Evolutionary conservation across 2,888 invertebrate species (phyloP).

Genomic region (Ceramica pisi): DNA sequence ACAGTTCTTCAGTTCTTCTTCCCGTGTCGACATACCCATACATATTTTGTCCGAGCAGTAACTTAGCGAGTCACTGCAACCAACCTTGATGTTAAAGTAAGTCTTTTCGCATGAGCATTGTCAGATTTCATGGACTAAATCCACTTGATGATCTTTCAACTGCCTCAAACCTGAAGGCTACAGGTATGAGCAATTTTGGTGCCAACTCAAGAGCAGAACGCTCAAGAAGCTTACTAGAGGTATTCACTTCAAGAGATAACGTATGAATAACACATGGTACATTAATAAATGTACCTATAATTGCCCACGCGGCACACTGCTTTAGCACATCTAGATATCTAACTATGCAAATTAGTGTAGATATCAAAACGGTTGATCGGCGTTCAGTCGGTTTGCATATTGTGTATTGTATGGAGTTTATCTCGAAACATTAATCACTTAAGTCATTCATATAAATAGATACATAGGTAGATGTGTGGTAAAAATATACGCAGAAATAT

Average conservation of each 20-base stretch:
- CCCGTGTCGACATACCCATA: not conserved
- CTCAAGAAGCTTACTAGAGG: not conserved
- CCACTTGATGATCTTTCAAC: not conserved
- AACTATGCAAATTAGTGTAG: constrained; percentile 67
- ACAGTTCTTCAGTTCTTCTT: not conserved
- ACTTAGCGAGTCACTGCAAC: not conserved
- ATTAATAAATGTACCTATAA: constrained; percentile 47
- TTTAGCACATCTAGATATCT: constrained; percentile 66
- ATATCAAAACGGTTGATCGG: constrained; percentile 67
- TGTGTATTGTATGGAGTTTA: constrained; percentile 65
- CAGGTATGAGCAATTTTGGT: not conserved
- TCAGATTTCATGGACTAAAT: too few species aligned
- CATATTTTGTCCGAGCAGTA: not conserved
- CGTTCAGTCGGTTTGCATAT: constrained; percentile 63
- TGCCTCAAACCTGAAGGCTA: not conserved
- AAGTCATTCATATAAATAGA: constrained; percentile 62
- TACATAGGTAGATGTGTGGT: constrained; percentile 33
- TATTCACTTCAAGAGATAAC: constrained; percentile 13
- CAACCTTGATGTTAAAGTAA: not conserved
- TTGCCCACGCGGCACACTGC: constrained; percentile 55
- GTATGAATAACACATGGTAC: constrained; percentile 21
- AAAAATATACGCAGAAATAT: constrained; percentile 51
- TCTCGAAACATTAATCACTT: constrained; percentile 68
- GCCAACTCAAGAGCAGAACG: not conserved
- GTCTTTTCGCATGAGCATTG: not conserved